These are phyloP conservation scores for Conus betulinus DNA, from an alignment of 1,140 invertebrate genomes.

Conservation along the genomic window DNA sequence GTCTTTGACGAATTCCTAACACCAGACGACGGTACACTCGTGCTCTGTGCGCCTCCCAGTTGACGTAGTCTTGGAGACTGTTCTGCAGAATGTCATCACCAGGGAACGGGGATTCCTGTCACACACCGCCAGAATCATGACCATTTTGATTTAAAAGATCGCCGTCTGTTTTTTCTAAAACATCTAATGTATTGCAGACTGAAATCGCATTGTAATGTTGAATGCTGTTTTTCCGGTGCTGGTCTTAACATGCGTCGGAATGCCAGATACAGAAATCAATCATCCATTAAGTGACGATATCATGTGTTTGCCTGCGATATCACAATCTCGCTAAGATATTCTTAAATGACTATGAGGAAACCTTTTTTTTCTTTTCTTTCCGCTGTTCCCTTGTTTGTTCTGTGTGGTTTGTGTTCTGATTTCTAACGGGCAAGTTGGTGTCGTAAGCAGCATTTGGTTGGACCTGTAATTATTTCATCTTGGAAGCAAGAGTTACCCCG, in stretches of 20 bases:
- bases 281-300: too few species aligned
- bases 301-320: too few species aligned
- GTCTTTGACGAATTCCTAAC: conserved; percentile 28
- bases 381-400: too few species aligned
- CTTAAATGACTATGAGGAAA: too few species aligned
- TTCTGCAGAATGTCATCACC: conserved; percentile 57
- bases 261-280: too few species aligned
- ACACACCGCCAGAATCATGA: neutral
- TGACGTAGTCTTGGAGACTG: conserved; percentile 59
- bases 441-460: too few species aligned
- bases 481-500: too few species aligned
- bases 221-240: neutral
- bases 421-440: too few species aligned
- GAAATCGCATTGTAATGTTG: neutral
- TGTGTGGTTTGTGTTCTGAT: too few species aligned
- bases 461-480: too few species aligned
- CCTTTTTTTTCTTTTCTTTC: too few species aligned
- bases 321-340: too few species aligned
- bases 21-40: conserved; percentile 48
- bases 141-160: neutral
- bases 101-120: conserved; percentile 63
- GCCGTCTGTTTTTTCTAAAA: neutral
- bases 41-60: conserved; percentile 59
- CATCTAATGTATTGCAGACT: neutral
- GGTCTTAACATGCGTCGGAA: neutral